phyloP scores from a whole-genome alignment of 2,797 vertebrate species.

The Sebastes dallii region DNA sequence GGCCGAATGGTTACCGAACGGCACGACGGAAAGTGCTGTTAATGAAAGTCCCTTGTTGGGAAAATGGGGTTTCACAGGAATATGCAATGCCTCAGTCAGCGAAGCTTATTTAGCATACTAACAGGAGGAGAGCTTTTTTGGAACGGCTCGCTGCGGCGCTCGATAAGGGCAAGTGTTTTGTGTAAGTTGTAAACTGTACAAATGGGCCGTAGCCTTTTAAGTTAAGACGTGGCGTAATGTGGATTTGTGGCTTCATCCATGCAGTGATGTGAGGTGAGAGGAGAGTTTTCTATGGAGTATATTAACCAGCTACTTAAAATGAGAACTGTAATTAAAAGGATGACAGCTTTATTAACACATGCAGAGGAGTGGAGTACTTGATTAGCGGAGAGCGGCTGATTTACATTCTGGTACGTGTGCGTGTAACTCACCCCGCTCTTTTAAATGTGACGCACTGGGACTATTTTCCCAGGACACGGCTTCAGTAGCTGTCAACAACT shows the following conservation, averaged over 20 bases:
- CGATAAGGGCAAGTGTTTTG: constrained; percentile 28
- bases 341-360: constrained; percentile 75
- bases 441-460: constrained; percentile 21
- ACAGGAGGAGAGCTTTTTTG: constrained; percentile 32
- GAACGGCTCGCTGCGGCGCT: neutral
- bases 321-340: constrained; percentile 68
- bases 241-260: constrained; percentile 26
- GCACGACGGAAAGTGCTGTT: constrained; percentile 47
- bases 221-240: neutral
- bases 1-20: constrained; percentile 50
- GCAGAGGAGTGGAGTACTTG: constrained; percentile 58
- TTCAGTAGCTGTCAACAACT: constrained; percentile 48
- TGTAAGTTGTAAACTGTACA: constrained; percentile 23
- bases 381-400: constrained; percentile 61
- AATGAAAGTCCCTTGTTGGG: constrained; percentile 65
- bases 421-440: constrained; percentile 16
- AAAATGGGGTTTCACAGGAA: constrained; percentile 58
- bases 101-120: constrained; percentile 55
- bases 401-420: constrained; percentile 36
- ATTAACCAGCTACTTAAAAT: constrained; percentile 67
- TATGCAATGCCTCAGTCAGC: constrained; percentile 57
- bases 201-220: constrained; percentile 4
- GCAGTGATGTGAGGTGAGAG: constrained; percentile 37
- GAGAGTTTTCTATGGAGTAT: constrained; percentile 33
- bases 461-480: constrained; percentile 22